A percentile compares a stretch with the other conserved stretches of the same genome.
Evolutionary conservation across 2,113 vertebrate genomes (phyloP).

Genomic region (Anthoscopus minutus): DNA sequence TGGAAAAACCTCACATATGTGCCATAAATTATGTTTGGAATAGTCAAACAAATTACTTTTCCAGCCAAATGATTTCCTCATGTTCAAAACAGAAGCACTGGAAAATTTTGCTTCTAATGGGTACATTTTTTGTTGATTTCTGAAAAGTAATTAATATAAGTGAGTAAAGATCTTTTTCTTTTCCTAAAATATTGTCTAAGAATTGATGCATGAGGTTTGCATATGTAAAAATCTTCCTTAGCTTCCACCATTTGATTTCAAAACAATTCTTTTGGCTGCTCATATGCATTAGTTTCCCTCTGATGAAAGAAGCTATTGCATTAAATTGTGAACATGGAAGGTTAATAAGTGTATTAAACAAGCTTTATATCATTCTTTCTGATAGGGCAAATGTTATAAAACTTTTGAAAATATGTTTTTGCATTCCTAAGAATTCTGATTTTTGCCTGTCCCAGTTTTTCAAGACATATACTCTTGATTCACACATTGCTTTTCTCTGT

Average conservation of each 20-base stretch:
- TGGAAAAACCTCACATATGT: slow-evolving; percentile 31
- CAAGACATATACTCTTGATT: not conserved
- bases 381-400: not conserved
- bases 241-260: not conserved
- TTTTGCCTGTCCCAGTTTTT: not conserved
- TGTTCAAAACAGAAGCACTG: not conserved
- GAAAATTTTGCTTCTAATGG: not conserved
- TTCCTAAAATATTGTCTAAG: not conserved
- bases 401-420: not conserved
- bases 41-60: slow-evolving; percentile 47
- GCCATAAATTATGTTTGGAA: slow-evolving; percentile 41
- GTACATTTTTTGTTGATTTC: not conserved
- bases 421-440: not conserved
- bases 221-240: not conserved
- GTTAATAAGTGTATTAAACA: not conserved
- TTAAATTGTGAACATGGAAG: not conserved
- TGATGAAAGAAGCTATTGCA: not conserved
- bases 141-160: slow-evolving; percentile 34
- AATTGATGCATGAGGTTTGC: not conserved
- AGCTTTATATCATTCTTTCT: not conserved
- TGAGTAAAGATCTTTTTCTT: not conserved
- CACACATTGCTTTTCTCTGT: not conserved
- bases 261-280: not conserved
- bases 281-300: not conserved
- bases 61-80: slow-evolving; percentile 28